phyloP scores from a whole-genome alignment of 2,888 invertebrate genomes.

The Epicampocera succincta region DNA sequence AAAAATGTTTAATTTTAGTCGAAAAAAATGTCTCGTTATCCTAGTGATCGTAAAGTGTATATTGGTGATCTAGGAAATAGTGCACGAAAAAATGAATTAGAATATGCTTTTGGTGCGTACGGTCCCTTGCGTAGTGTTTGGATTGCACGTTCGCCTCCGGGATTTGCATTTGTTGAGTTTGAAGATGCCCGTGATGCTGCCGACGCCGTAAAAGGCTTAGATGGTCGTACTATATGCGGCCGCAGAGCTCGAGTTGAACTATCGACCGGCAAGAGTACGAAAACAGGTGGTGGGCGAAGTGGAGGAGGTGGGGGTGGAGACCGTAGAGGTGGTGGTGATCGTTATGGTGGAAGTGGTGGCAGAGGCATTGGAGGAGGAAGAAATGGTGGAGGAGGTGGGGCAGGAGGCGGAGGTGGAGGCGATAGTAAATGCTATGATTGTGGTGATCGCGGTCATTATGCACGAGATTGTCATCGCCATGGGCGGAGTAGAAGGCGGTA shows the following conservation, averaged over 20 bases:
- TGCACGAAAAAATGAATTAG: conserved; percentile 95
- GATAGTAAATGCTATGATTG: conserved; percentile 91
- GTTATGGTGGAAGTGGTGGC: conserved; percentile 97
- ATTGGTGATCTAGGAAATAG: conserved; percentile 96
- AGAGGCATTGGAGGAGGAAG: conserved; percentile 93
- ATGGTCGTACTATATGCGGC: conserved; percentile 93
- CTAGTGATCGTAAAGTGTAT: conserved; percentile 95
- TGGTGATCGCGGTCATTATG: conserved; percentile 96
- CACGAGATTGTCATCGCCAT: conserved; percentile 82
- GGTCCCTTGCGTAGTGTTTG: conserved; percentile 96
- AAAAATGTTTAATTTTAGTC: conserved; percentile 63
- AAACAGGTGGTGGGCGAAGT: conserved; percentile 79
- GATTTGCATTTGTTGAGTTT: conserved; percentile 96
- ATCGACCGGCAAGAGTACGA: conserved; percentile 90
- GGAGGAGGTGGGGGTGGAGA: conserved; percentile 75
- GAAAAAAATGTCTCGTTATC: conserved; percentile 81
- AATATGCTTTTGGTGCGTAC: conserved; percentile 95
- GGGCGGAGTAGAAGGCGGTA: conserved; percentile 84
- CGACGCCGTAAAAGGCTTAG: conserved; percentile 90
- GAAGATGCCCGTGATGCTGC: conserved; percentile 95
- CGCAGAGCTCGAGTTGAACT: conserved; percentile 94
- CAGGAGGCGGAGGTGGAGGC: conserved; percentile 74
- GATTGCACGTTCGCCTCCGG: conserved; percentile 97
- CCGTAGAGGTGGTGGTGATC: conserved; percentile 79
- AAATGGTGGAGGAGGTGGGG: conserved; percentile 75